These are phyloP conservation scores for Dasyornis broadbenti DNA, from an alignment of 2,113 vertebrate species.

Conservation along the genomic window DNA sequence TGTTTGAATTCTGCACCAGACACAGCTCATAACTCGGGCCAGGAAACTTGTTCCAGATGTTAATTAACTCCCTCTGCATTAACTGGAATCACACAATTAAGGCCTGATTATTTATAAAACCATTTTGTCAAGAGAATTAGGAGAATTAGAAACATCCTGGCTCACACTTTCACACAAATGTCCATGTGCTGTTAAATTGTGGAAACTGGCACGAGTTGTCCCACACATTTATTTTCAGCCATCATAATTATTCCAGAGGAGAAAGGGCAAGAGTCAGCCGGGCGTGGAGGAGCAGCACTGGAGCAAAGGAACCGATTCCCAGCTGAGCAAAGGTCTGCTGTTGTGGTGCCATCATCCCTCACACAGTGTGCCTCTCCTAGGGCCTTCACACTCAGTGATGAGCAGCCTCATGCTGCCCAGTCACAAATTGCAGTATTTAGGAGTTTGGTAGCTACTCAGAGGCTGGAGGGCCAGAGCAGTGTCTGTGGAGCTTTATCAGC, in stretches of 20 bases:
- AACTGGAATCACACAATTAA: slow-evolving; percentile 27
- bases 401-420: background rate
- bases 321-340: background rate
- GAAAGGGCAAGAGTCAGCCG: background rate
- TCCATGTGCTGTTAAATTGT: background rate
- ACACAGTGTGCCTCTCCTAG: background rate
- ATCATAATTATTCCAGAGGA: background rate
- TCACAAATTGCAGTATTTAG: background rate
- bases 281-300: background rate
- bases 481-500: background rate
- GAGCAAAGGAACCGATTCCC: background rate
- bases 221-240: slow-evolving; percentile 5
- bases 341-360: background rate
- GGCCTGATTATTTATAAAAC: slow-evolving; percentile 36
- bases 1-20: slow-evolving; percentile 27
- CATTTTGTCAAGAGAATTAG: slow-evolving; percentile 9
- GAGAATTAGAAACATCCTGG: slow-evolving; percentile 39
- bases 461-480: background rate
- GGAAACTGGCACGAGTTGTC: background rate
- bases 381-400: background rate
- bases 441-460: background rate
- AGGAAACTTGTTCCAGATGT: slow-evolving; percentile 61
- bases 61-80: slow-evolving; percentile 29
- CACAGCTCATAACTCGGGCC: background rate
- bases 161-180: slow-evolving; percentile 36